Percentiles rank a stretch among this genome's conserved stretches.
phyloP scores from a whole-genome alignment of 2,888 invertebrate genomes.

The Dysmachus trigonus region DNA sequence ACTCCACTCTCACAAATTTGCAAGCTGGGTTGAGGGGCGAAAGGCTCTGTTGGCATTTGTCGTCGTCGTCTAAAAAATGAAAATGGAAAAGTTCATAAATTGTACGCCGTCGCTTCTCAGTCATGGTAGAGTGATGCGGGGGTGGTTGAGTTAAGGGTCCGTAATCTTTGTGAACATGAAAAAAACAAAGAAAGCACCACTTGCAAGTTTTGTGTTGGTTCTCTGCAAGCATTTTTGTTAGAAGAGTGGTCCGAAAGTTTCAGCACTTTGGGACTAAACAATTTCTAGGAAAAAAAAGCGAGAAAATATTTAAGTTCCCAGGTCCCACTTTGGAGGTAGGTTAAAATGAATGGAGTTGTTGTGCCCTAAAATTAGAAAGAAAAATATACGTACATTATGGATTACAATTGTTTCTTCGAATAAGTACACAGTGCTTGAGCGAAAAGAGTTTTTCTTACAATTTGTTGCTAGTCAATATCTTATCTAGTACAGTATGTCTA shows the following conservation, averaged over 20 bases:
- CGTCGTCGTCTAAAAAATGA: not conserved
- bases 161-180: not conserved
- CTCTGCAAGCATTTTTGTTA: not conserved
- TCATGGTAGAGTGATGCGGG: not conserved
- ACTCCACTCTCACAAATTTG: not conserved
- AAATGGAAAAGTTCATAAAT: not conserved
- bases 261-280: not conserved
- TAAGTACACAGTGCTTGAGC: not conserved
- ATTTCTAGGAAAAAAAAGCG: not conserved
- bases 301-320: not conserved
- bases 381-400: not conserved
- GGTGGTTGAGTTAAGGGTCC: not conserved
- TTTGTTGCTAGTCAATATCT: not conserved
- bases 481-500: too few species aligned
- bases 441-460: not conserved
- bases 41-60: not conserved
- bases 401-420: not conserved
- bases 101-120: not conserved
- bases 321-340: not conserved
- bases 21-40: not conserved
- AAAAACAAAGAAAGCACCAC: not conserved
- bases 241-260: not conserved
- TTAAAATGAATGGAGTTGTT: not conserved
- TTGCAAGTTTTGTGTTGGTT: not conserved
- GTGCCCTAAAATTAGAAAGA: not conserved